Evolutionary conservation across 2,888 invertebrate species (phyloP), one percentile per base, ranked within the genome.

Genomic region (Melinaea marsaeus): DNA sequence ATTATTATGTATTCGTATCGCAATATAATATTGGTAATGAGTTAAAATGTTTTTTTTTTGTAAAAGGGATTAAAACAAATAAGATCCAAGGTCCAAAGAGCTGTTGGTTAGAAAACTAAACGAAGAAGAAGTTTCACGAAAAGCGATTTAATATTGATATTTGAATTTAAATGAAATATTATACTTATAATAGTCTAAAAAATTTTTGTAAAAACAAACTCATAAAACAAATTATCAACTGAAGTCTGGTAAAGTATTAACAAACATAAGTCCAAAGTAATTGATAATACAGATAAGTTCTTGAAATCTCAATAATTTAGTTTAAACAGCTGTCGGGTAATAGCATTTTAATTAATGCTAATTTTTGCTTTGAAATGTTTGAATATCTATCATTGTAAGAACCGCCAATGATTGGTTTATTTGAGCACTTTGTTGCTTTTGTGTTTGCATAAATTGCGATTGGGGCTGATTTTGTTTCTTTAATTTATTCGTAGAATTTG

Each of bases 331-430:
- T 48, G 48, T 48, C 48, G 22, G 48, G n/a, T 48, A 48, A 48
- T 48, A n/a, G 48, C 48, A n/a, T 48, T n/a, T 48, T 48, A 48
- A 48, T 48, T 48, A 22, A 51, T 32, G 32, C 7, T 32, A 51
- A 51, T 51, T 51, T 51, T 51, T 32, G 2, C 51, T 51, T 51
- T 32, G 32, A 51, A 32, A 22, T 32, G 32, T 32, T 32, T 22
- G 22, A 32, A 7, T 22, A 32, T 42, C 42, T 60, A 47, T 55
- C 47, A 62, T 55, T 35, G 47, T 35, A 47, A 37, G 22, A 46
- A 51, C 55, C 54, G 58, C 35, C 58, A 32, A 61, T 56, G 55
- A 61, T 66, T 58, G 55, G 65, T 66, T 66, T 66, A 60, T 66
- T 66, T 56, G 58, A 63, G 62, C 34, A 33, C 47, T 51, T 32